phyloP scores from a whole-genome alignment of 1,140 invertebrate species.

The Heliconius himera region DNA sequence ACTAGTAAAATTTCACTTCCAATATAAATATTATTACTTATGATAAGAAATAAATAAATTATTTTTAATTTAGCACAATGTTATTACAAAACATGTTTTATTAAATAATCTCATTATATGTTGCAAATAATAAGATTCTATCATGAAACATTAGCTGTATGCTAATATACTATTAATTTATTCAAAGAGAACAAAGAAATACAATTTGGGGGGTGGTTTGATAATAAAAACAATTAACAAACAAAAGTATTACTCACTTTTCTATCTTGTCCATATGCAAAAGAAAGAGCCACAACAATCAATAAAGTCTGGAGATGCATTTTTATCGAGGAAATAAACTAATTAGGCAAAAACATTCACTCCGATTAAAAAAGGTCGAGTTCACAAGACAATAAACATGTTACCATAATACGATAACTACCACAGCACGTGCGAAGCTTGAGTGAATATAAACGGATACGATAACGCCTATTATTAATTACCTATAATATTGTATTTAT shows the following conservation, averaged over 20 bases:
- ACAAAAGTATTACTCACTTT: slow-evolving; percentile 49
- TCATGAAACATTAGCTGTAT: not conserved
- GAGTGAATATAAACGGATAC: slow-evolving; percentile 31
- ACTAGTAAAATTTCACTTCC: not conserved
- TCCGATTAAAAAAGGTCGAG: slow-evolving; percentile 37
- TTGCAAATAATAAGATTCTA: not conserved
- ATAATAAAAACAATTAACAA: slow-evolving; percentile 11
- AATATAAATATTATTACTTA: too few relatives aligned
- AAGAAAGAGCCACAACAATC: slow-evolving; percentile 48
- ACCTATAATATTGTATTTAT: slow-evolving; percentile 19
- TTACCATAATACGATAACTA: slow-evolving; percentile 48
- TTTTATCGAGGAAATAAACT: slow-evolving; percentile 57
- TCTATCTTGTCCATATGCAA: slow-evolving; percentile 57
- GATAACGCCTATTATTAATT: slow-evolving; percentile 37
- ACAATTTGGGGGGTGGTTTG: slow-evolving; percentile 22
- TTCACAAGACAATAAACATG: slow-evolving; percentile 41
- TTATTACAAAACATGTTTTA: not conserved
- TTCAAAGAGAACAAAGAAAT: slow-evolving; percentile 18
- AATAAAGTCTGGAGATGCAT: slow-evolving; percentile 49
- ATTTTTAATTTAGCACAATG: not conserved
- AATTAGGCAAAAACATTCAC: slow-evolving; percentile 49
- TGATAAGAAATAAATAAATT: not conserved
- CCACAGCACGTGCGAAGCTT: slow-evolving; percentile 53
- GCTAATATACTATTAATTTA: not conserved
- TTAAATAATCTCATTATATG: not conserved